Evolutionary conservation across 2,113 vertebrate genomes (phyloP).

Genomic region (Vulpes vulpes): DNA sequence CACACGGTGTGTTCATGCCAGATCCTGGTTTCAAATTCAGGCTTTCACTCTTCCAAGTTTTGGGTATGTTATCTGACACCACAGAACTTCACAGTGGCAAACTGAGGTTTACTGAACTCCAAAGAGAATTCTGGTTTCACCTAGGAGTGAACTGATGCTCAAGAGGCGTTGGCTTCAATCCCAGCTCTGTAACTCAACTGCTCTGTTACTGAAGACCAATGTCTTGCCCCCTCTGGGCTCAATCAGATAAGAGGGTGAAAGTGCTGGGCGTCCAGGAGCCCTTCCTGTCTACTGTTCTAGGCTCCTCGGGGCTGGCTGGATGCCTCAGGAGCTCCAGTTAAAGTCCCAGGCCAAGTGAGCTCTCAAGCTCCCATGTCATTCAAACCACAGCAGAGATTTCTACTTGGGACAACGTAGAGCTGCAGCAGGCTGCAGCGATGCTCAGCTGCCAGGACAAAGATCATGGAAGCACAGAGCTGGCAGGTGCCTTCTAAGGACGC

Average conservation of each 20-base stretch:
- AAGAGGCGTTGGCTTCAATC: neutral
- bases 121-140: neutral
- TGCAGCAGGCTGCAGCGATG: neutral
- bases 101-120: neutral
- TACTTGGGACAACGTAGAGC: neutral
- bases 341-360: neutral
- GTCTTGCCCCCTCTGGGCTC: neutral
- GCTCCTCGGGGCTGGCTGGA: neutral
- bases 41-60: neutral
- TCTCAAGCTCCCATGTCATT: neutral
- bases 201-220: neutral
- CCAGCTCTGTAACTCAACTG: neutral
- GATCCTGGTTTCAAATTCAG: neutral
- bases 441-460: neutral
- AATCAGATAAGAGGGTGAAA: neutral
- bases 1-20: no score
- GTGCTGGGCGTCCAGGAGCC: neutral
- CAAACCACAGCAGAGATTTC: neutral
- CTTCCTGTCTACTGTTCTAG: neutral
- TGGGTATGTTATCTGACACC: neutral
- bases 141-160: neutral
- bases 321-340: neutral
- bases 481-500: neutral
- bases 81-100: neutral
- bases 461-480: neutral